Conservation (phyloP, 1,140 invertebrate genomes). For the Drosophila kurseongensis region DNA sequence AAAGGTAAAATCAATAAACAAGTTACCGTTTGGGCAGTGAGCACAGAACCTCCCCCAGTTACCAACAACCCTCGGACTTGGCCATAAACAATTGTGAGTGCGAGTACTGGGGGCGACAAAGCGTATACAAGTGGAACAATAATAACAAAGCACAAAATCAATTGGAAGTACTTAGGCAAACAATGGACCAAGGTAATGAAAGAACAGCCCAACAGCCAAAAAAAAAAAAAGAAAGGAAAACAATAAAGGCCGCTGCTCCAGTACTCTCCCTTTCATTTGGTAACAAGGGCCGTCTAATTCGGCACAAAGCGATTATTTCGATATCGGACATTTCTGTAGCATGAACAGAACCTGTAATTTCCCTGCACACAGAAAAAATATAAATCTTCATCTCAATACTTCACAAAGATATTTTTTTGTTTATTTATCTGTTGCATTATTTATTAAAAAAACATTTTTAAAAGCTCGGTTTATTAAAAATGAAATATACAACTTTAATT, state of each 20-base stretch:
- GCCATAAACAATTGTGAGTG: slow-evolving; percentile 58
- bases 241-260: slow-evolving; percentile 37
- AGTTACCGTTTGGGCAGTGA: slow-evolving; percentile 40
- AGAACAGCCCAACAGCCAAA: slow-evolving; percentile 27
- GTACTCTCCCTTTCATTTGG: slow-evolving; percentile 12
- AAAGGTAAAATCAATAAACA: slow-evolving; percentile 70
- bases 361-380: slow-evolving; percentile 4
- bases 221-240: slow-evolving; percentile 26
- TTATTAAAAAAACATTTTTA: no score
- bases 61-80: slow-evolving; percentile 38
- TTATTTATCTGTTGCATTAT: no score
- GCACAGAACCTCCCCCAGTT: slow-evolving; percentile 10
- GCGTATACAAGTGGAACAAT: slow-evolving; percentile 73
- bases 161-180: slow-evolving; percentile 80
- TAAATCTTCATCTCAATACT: no score
- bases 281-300: slow-evolving; percentile 76
- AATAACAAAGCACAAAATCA: slow-evolving; percentile 77
- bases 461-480: no score
- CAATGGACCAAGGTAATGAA: slow-evolving; percentile 66
- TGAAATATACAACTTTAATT: no score
- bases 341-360: slow-evolving; percentile 37
- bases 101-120: slow-evolving; percentile 66
- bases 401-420: no score
- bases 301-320: slow-evolving; percentile 69
- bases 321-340: slow-evolving; percentile 30